Evolutionary conservation across 2,113 vertebrate species (phyloP).

Genomic region (Chunga burmeisteri): DNA sequence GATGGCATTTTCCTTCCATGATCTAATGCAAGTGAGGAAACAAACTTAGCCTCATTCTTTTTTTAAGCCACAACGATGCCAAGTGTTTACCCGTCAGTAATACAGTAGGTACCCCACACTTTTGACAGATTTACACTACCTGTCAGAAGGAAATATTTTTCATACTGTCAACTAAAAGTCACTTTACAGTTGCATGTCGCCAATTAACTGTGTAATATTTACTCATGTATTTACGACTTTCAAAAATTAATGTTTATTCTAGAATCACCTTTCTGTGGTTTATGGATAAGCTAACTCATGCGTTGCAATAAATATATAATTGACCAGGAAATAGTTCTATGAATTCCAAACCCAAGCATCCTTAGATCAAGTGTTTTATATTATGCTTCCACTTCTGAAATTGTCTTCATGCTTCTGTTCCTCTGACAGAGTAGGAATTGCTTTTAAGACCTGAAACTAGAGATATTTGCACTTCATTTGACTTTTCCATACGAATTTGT

Average conservation of each 20-base stretch:
- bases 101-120: background rate
- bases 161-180: background rate
- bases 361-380: background rate
- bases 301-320: background rate
- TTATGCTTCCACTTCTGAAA: background rate
- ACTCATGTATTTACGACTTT: background rate
- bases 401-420: background rate
- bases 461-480: background rate
- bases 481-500: background rate
- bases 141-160: slow-evolving; percentile 7
- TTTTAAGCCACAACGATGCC: background rate
- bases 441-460: slow-evolving; percentile 14
- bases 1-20: background rate
- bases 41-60: background rate
- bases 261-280: background rate
- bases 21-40: background rate
- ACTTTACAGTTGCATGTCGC: background rate
- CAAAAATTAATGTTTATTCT: background rate
- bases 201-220: background rate
- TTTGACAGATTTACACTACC: background rate
- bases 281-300: background rate
- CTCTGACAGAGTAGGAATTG: background rate
- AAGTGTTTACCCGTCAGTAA: background rate
- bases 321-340: background rate
- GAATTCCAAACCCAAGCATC: background rate